Percentiles rank a stretch among this genome's conserved stretches.
Evolutionary conservation across 1,140 invertebrate species (phyloP).

Genomic region (Gonioctena quinquepunctata): DNA sequence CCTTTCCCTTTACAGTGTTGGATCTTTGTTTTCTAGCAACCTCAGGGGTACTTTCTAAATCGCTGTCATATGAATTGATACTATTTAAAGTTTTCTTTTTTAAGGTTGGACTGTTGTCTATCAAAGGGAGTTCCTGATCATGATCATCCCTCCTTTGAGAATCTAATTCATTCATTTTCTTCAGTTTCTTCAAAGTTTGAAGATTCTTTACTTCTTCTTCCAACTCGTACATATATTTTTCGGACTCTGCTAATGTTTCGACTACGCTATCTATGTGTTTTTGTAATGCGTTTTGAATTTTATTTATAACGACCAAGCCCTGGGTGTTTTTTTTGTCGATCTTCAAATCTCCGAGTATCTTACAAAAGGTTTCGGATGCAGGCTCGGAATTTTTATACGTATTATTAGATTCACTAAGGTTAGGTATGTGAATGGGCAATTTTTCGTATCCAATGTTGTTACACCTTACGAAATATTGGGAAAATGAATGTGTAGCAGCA

Average conservation of each 20-base stretch:
- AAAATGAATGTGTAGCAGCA: conserved; percentile 40
- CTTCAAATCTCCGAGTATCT: conserved; percentile 37
- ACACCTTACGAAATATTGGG: conserved; percentile 44
- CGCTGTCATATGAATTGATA: too few species aligned
- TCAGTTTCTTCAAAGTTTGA: neutral
- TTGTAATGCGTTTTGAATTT: conserved; percentile 45
- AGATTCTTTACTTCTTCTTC: conserved; percentile 35
- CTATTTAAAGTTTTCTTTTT: too few species aligned
- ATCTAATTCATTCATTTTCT: neutral
- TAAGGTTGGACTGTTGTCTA: too few species aligned
- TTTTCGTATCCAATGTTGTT: conserved; percentile 35
- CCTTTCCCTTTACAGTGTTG: neutral
- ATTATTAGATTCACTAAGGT: conserved; percentile 46
- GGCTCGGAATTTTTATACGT: conserved; percentile 41
- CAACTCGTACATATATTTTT: conserved; percentile 38
- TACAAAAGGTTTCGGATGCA: conserved; percentile 31
- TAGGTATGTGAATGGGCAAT: conserved; percentile 43
- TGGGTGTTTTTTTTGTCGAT: conserved; percentile 33
- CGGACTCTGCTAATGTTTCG: conserved; percentile 35
- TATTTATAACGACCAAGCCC: conserved; percentile 37
- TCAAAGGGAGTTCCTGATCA: neutral
- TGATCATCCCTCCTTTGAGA: neutral
- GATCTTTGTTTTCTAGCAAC: too few species aligned
- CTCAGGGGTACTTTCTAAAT: too few species aligned
- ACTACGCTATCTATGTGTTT: conserved; percentile 36